These are phyloP conservation scores for Mamestra configurata DNA, from an alignment of 1,140 invertebrate genomes.

Conservation along the genomic window DNA sequence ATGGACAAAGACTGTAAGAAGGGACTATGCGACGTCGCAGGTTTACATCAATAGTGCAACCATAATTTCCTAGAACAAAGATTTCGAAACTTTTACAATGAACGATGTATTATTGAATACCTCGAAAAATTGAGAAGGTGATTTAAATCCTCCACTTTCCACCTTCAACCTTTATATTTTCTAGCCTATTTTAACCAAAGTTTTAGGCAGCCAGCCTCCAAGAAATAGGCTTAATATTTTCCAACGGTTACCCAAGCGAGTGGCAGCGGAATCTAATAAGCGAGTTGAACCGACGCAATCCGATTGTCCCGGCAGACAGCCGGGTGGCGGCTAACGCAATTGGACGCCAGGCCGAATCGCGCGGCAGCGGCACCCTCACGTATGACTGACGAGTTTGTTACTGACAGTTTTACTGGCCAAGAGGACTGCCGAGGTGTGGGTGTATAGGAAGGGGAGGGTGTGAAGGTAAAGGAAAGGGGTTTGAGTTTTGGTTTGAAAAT, in stretches of 20 bases:
- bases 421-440: not conserved
- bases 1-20: no score
- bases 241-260: slow-evolving; percentile 20
- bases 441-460: not conserved
- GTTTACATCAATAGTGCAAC: no score
- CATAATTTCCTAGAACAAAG: no score
- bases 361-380: not conserved
- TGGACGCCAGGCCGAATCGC: slow-evolving; percentile 4
- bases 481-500: not conserved
- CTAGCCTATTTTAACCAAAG: not conserved
- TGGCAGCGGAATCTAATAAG: slow-evolving; percentile 37
- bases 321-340: slow-evolving; percentile 45
- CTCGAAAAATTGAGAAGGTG: no score
- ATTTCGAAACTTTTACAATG: no score
- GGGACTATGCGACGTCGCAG: no score
- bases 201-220: not conserved
- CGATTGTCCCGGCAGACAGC: slow-evolving; percentile 45
- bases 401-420: not conserved
- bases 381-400: slow-evolving; percentile 13
- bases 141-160: no score
- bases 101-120: no score
- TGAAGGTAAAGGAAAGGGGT: not conserved
- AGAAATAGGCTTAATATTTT: slow-evolving; percentile 31
- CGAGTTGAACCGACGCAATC: slow-evolving; percentile 31
- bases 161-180: not conserved